Evolutionary conservation across 2,113 vertebrate genomes (phyloP).

Genomic region (Brienomyrus longianalis): DNA sequence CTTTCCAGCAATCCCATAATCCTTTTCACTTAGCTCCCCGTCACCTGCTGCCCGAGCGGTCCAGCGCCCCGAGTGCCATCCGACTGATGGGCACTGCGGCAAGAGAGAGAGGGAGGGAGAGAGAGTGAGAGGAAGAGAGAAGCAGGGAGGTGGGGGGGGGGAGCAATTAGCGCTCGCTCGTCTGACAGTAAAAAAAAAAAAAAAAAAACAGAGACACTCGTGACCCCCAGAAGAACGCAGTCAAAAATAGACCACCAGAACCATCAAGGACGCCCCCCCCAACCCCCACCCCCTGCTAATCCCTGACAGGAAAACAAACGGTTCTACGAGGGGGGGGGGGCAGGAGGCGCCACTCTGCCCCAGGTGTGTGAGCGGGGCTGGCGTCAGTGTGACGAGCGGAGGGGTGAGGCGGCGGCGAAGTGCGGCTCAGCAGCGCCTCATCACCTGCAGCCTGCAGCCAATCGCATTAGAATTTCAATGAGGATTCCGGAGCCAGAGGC

Average conservation of each 20-base stretch:
- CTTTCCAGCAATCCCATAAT: constrained; percentile 48
- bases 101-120: constrained; percentile 5
- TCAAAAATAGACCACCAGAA: constrained; percentile 15
- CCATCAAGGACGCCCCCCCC: constrained; percentile 9
- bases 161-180: neutral
- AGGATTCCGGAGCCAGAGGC: constrained; percentile 23
- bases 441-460: constrained; percentile 24
- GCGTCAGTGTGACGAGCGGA: constrained; percentile 15
- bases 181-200: constrained; percentile 7
- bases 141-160: neutral
- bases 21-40: constrained; percentile 67
- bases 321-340: neutral
- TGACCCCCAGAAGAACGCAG: constrained; percentile 11
- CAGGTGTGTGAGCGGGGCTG: constrained; percentile 10
- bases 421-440: constrained; percentile 3
- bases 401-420: neutral
- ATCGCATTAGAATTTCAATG: constrained; percentile 28
- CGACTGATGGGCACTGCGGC: constrained; percentile 56
- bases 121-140: constrained; percentile 1
- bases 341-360: neutral
- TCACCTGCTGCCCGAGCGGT: constrained; percentile 64
- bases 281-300: neutral
- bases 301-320: constrained; percentile 18
- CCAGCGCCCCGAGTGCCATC: constrained; percentile 57
- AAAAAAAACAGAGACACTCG: neutral